Conservation (phyloP, 2,113 vertebrate genomes). For the Pteruthius melanotis region DNA sequence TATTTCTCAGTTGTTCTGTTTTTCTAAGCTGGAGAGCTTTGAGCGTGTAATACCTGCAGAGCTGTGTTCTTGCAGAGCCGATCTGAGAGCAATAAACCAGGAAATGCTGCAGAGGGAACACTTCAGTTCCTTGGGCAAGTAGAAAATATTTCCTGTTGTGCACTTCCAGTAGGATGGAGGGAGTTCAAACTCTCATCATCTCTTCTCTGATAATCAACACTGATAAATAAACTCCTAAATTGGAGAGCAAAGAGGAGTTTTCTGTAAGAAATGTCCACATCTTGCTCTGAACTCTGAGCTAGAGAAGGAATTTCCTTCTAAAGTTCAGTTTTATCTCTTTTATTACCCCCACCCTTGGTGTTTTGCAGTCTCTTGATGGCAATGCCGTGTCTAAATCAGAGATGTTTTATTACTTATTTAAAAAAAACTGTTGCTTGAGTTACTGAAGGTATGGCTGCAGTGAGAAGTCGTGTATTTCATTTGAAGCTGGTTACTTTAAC, state of each 20-base stretch:
- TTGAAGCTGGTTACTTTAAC: conserved; percentile 3
- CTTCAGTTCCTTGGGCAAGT: not conserved
- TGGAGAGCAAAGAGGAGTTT: not conserved
- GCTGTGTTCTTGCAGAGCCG: not conserved
- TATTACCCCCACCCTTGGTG: not conserved
- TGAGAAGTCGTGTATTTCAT: not conserved
- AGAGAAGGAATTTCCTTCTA: not conserved
- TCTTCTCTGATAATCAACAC: not conserved
- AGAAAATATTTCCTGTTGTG: not conserved
- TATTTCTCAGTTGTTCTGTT: not conserved
- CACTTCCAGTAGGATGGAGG: not conserved
- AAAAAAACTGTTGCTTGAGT: not conserved
- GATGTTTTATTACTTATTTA: not conserved
- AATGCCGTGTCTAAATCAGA: not conserved
- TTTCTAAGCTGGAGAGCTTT: not conserved
- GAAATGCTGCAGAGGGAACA: not conserved
- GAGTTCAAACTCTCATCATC: not conserved
- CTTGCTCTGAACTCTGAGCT: not conserved
- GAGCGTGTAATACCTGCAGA: not conserved
- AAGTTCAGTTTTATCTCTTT: not conserved
- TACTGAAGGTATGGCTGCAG: not conserved
- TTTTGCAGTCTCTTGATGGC: not conserved
- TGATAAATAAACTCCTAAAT: not conserved
- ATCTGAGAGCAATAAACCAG: not conserved
- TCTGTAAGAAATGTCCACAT: fast-evolving